A percentile compares a stretch with the other conserved stretches of the same genome.
Conservation (phyloP, 2,113 vertebrate genomes). For the Murina feae region DNA sequence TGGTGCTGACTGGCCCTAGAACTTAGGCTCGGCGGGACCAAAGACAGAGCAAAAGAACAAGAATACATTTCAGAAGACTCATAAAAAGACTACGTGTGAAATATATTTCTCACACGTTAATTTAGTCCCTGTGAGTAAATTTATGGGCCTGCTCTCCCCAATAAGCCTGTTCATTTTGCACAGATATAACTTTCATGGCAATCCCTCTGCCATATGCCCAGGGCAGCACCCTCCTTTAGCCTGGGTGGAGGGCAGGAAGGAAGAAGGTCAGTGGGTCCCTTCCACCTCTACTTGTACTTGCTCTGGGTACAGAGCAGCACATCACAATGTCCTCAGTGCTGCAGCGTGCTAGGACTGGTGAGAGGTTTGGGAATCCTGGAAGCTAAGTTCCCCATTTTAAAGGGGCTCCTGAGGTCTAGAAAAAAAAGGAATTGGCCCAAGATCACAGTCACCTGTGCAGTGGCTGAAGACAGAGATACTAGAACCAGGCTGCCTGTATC, state of each 20-base stretch:
- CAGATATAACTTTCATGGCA: slow-evolving; percentile 11
- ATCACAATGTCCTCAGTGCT: neutral
- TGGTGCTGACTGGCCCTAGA: neutral
- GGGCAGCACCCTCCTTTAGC: neutral
- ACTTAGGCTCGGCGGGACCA: neutral
- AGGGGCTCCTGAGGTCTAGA: neutral
- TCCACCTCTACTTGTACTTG: neutral
- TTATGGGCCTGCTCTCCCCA: neutral
- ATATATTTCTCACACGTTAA: slow-evolving; percentile 43
- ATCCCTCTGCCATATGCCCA: neutral
- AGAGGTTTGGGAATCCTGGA: neutral
- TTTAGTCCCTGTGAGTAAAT: slow-evolving; percentile 18
- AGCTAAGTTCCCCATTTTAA: neutral
- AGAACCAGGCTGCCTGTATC: neutral
- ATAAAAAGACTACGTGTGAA: slow-evolving; percentile 12
- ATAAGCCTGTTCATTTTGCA: neutral
- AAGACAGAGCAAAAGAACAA: neutral
- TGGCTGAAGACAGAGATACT: neutral
- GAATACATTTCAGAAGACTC: slow-evolving; percentile 15
- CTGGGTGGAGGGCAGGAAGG: neutral
- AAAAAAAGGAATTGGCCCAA: neutral
- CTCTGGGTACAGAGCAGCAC: neutral
- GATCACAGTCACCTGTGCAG: neutral
- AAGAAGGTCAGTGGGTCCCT: neutral
- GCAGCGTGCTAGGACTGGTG: neutral